These are phyloP conservation scores for Gnathonemus longibarbis DNA, from an alignment of 2,113 vertebrate genomes.

Conservation along the genomic window DNA sequence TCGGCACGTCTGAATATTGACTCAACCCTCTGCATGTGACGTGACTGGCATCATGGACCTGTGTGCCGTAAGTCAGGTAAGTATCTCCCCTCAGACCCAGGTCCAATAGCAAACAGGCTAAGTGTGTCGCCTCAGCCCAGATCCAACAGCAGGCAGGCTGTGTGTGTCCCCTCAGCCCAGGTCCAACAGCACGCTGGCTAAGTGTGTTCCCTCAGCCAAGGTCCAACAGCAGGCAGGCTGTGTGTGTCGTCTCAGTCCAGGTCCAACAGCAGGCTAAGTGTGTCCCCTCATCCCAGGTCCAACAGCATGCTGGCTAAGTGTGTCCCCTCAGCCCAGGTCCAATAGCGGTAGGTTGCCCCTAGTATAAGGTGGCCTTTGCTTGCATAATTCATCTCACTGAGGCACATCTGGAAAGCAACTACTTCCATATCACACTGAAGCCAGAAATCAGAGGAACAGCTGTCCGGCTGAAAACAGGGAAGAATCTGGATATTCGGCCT, in stretches of 20 bases:
- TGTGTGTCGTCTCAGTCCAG: background rate
- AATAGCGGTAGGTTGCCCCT: background rate
- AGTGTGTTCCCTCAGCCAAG: background rate
- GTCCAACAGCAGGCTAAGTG: background rate
- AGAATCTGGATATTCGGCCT: background rate
- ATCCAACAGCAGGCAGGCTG: background rate
- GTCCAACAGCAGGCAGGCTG: background rate
- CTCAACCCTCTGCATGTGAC: too few species aligned
- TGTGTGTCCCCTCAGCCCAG: background rate
- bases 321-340: background rate
- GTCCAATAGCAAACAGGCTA: background rate
- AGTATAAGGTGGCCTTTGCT: background rate
- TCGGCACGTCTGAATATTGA: too few species aligned
- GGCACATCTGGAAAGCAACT: constrained; percentile 18
- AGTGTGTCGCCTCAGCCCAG: background rate
- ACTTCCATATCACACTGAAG: background rate
- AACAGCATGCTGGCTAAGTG: background rate
- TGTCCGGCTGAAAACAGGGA: background rate
- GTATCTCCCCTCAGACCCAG: background rate
- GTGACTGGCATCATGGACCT: background rate
- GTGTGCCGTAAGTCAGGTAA: background rate
- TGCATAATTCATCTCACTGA: constrained; percentile 10
- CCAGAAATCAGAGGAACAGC: constrained; percentile 15
- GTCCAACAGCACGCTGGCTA: background rate
- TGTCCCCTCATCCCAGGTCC: background rate